These are phyloP conservation scores for Ramphastos sulfuratus DNA, from an alignment of 2,113 vertebrate species.

Conservation along the genomic window DNA sequence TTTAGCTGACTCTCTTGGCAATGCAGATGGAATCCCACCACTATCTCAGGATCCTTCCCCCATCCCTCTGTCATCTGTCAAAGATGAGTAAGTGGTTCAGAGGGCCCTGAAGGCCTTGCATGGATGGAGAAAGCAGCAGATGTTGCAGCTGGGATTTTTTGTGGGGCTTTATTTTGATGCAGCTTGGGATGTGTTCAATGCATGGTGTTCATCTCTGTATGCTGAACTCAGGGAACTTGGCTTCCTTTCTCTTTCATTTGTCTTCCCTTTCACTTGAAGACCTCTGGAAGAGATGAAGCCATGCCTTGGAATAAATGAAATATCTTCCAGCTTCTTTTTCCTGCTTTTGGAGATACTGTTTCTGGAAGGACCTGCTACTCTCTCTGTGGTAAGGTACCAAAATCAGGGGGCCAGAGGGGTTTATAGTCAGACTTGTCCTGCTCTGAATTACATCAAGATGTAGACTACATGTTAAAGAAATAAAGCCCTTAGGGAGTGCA, in stretches of 20 bases:
- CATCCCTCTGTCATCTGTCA: conserved; percentile 81
- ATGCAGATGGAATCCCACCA: conserved; percentile 72
- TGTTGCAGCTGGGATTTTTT: background rate
- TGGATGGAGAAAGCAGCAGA: background rate
- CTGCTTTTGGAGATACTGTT: conserved; percentile 89
- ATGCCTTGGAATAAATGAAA: conserved; percentile 87
- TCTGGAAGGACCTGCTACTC: conserved; percentile 82
- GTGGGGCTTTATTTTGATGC: background rate
- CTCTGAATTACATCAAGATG: background rate
- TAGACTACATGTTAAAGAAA: background rate
- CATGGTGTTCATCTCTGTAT: background rate
- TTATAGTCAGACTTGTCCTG: background rate
- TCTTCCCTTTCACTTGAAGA: conserved; percentile 70
- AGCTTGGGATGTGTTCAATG: background rate
- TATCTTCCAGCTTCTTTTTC: conserved; percentile 91
- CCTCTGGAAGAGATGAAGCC: conserved; percentile 88
- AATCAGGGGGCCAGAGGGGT: background rate
- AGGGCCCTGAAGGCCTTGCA: background rate
- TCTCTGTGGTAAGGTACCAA: conserved; percentile 80
- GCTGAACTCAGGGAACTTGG: background rate
- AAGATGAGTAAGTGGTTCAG: conserved; percentile 89
- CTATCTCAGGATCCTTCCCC: conserved; percentile 80
- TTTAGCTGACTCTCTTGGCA: conserved; percentile 80
- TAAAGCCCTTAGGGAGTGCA: background rate
- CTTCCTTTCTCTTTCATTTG: background rate